Evolutionary conservation across 2,888 invertebrate genomes (phyloP), one percentile per base, ranked within the genome.

Genomic region (Pseudococcus jackbeardsleyi): DNA sequence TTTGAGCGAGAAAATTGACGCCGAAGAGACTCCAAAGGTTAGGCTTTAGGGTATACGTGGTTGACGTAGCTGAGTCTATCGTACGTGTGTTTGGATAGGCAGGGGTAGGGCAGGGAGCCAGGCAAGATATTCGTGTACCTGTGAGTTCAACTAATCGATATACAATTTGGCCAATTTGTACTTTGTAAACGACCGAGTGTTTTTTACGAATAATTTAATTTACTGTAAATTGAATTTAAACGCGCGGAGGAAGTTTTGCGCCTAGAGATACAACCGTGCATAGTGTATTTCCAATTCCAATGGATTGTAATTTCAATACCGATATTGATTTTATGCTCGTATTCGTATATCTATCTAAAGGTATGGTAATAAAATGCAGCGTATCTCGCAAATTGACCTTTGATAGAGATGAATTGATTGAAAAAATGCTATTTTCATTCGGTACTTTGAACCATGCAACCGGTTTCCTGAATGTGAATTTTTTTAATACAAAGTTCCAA

Each of bases 171-270:
- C 64, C 64, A 64, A 64, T 64, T 64, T 19, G 22, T 64, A 64
- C 9, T 64, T 64, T 64, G 64, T 64, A 64, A 64, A 64, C 64
- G 64, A 64, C 64, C 59, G 59, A 64, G 64, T 64, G 64, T 64
- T 64, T 64, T 64, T 64, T 64, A 64, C 22, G 22, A 64, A 64
- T 64, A 64, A 64, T 64, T 64, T 64, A 64, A 64, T 64, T 64
- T 64, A 15, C 22, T 7, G 11, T 22, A 64, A 64, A 64, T 64
- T 22, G 64, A 64, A 64, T 64, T 64, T 64, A 9, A n/a, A 59
- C 17, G 59, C n/a, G 42, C 4, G n/a, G 59, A 59, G 59, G 3
- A 59, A 5, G 7, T 59, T 42, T 59, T 59, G n/a, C n/a, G 7
- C n/a, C 59, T 59, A 1, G 15, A 59, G 59, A 50, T 50, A 50